phyloP scores from a whole-genome alignment of 2,888 invertebrate species.

The Sthenelais limicola region DNA sequence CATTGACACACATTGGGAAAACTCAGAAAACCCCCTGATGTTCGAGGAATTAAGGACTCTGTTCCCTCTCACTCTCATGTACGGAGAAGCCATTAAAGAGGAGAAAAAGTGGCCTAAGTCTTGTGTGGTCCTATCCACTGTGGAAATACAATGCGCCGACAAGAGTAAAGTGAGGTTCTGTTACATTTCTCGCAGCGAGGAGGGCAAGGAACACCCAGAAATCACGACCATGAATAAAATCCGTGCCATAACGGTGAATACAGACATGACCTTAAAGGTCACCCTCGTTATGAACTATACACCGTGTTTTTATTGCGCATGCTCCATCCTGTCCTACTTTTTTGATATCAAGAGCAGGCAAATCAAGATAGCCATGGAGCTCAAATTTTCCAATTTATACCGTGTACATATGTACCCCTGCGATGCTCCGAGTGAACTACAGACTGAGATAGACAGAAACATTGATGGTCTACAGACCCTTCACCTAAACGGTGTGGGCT shows the following conservation, averaged over 20 bases:
- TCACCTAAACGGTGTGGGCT: conserved; percentile 25
- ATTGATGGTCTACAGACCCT: conserved; percentile 31
- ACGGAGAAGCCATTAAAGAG: conserved; percentile 17
- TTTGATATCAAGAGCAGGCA: conserved; percentile 24
- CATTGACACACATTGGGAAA: conserved; percentile 5
- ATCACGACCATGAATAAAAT: conserved; percentile 27
- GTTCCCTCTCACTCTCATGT: conserved; percentile 24
- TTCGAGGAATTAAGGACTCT: conserved; percentile 14
- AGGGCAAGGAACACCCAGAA: conserved; percentile 30
- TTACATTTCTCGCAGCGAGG: conserved; percentile 12
- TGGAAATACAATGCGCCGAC: conserved; percentile 17
- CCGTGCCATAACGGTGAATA: conserved; percentile 30
- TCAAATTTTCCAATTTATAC: conserved; percentile 28
- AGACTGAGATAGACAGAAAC: conserved; percentile 32
- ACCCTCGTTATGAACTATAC: conserved; percentile 36
- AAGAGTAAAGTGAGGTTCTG: conserved; percentile 21
- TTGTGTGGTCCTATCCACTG: conserved; percentile 28
- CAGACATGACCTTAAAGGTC: conserved; percentile 20
- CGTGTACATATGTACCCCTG: conserved; percentile 33
- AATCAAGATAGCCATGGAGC: conserved; percentile 35
- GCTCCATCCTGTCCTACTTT: conserved; percentile 30
- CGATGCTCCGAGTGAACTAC: conserved; percentile 25
- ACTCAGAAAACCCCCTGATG: conserved; percentile 4
- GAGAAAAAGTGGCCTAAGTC: conserved; percentile 2
- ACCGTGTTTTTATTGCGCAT: conserved; percentile 25